phyloP scores from a whole-genome alignment of 2,888 invertebrate genomes.

The Oasisia sp. region DNA sequence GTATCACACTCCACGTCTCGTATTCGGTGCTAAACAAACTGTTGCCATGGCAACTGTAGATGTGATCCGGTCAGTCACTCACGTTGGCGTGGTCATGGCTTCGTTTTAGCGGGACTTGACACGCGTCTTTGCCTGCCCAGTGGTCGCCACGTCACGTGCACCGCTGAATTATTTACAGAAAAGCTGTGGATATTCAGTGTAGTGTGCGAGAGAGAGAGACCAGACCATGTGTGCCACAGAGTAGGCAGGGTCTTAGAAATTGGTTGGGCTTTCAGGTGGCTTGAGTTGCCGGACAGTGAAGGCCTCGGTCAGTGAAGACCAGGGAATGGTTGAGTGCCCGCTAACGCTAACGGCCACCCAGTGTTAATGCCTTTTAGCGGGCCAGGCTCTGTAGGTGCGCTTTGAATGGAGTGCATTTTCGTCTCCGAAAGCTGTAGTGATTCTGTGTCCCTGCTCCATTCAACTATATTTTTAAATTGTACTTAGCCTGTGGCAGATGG shows the following conservation, averaged over 20 bases:
- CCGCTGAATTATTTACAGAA: constrained; percentile 6
- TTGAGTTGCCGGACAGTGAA: background rate
- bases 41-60: background rate
- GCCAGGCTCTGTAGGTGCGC: background rate
- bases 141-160: background rate
- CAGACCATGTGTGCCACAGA: background rate
- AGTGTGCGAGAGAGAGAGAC: background rate
- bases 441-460: background rate
- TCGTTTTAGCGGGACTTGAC: background rate
- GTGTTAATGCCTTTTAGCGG: background rate
- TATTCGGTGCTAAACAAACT: background rate
- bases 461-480: background rate
- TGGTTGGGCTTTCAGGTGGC: background rate
- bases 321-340: background rate
- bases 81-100: background rate
- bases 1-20: background rate
- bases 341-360: background rate
- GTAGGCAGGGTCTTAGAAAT: background rate
- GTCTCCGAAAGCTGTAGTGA: background rate
- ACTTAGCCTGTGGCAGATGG: background rate
- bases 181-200: background rate
- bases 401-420: constrained; percentile 13
- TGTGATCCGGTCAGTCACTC: background rate
- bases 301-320: background rate
- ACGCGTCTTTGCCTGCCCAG: background rate